Percentiles rank a stretch among this genome's conserved stretches.
These are phyloP conservation scores for Oreochromis niloticus DNA, from an alignment of 2,113 vertebrate species.

Conservation along the genomic window DNA sequence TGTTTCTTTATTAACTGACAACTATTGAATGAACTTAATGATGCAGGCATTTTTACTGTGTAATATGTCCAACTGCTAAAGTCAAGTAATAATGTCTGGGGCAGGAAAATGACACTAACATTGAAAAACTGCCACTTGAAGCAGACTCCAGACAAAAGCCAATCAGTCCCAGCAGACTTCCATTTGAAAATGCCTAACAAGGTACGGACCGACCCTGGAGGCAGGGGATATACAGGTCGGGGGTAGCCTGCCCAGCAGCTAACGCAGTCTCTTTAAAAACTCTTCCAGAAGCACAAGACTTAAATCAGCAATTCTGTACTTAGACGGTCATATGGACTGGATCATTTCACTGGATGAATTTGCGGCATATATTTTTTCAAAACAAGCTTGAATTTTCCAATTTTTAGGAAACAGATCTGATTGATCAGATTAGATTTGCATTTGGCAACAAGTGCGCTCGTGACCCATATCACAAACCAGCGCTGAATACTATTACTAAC, in stretches of 20 bases:
- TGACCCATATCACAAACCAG: not conserved
- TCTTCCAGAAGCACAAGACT: not conserved
- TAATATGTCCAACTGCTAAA: not conserved
- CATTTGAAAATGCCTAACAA: not conserved
- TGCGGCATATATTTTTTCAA: fast-evolving
- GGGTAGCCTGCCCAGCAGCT: not conserved
- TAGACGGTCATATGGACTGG: not conserved
- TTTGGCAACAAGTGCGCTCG: not conserved
- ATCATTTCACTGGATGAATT: not conserved
- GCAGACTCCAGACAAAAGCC: not conserved
- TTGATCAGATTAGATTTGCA: not conserved
- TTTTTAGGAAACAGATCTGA: not conserved
- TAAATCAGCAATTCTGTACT: not conserved
- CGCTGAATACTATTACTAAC: not conserved
- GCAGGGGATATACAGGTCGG: not conserved
- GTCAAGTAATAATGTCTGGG: not conserved
- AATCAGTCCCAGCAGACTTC: not conserved
- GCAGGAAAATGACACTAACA: not conserved
- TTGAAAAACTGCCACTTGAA: not conserved
- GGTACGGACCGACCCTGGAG: not conserved
- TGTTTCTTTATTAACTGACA: not conserved
- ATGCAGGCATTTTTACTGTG: not conserved
- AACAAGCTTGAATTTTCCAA: not conserved
- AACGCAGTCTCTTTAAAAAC: not conserved
- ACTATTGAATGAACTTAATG: not conserved